Evolutionary conservation across 2,888 invertebrate genomes (phyloP).

Genomic region (Tipula lateralis): DNA sequence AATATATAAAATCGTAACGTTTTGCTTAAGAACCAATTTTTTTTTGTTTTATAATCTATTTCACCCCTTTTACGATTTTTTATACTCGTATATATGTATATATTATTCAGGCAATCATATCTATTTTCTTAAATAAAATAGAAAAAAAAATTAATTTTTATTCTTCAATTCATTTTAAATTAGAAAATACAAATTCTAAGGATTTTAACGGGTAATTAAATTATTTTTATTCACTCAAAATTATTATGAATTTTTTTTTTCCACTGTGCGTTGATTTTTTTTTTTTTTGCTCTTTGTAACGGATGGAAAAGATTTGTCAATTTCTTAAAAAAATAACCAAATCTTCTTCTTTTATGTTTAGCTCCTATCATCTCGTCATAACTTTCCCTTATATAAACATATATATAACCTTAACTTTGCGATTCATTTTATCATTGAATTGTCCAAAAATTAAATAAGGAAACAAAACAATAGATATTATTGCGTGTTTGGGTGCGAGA

Average conservation of each 20-base stretch:
- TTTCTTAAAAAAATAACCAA: neutral
- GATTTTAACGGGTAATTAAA: constrained; percentile 24
- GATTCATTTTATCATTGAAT: constrained; percentile 1
- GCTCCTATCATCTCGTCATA: neutral
- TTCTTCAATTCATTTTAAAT: constrained; percentile 24
- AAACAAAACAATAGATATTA: constrained; percentile 11
- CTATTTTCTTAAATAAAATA: constrained; percentile 5
- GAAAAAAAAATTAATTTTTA: neutral
- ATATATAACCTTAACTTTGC: neutral
- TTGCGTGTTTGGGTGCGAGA: neutral
- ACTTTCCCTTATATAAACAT: neutral
- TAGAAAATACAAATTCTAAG: constrained; percentile 24
- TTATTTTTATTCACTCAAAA: constrained; percentile 24
- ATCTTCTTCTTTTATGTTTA: neutral
- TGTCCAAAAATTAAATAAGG: constrained; percentile 24
- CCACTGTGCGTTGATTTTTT: neutral
- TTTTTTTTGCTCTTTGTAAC: neutral
- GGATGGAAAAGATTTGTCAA: constrained; percentile 19
- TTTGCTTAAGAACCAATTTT: neutral
- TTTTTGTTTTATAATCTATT: neutral
- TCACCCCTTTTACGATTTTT: constrained; percentile 19
- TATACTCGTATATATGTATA: neutral
- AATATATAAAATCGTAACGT: neutral
- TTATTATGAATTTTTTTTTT: neutral
- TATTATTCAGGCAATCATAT: constrained; percentile 20